Conservation (phyloP, 2,797 vertebrate genomes). For the Erithacus rubecula region DNA sequence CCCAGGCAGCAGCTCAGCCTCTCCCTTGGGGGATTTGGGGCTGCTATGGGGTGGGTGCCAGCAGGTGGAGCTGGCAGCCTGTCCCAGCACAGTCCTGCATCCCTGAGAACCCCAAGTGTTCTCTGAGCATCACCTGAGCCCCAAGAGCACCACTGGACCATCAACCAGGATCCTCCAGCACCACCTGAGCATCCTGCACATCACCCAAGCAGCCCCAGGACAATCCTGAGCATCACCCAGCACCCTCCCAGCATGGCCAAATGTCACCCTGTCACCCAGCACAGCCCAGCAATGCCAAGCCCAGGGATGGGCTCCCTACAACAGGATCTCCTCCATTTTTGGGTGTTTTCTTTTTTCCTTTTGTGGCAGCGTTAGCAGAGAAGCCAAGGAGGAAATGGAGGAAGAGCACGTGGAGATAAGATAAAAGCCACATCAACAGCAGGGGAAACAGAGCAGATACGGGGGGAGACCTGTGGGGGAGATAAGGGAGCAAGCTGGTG, state of each 20-base stretch:
- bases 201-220: background rate
- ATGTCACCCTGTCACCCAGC: too few relatives aligned
- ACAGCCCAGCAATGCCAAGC: background rate
- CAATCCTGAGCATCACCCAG: background rate
- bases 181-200: background rate
- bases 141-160: background rate
- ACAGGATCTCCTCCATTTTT: background rate
- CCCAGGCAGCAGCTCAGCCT: background rate
- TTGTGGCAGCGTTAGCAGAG: background rate
- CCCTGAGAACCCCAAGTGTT: background rate
- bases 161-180: background rate
- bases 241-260: background rate
- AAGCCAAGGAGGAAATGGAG: conserved; percentile 6
- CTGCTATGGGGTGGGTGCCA: background rate
- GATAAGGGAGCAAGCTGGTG: background rate
- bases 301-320: too few relatives aligned
- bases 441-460: background rate
- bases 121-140: background rate
- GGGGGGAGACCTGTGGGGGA: background rate
- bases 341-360: background rate
- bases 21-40: background rate
- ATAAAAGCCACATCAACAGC: conserved; percentile 6
- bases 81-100: background rate
- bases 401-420: conserved; percentile 16
- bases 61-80: conserved; percentile 53